phyloP scores from a whole-genome alignment of 2,113 vertebrate genomes.

The Dolichallabes microphthalmus region DNA sequence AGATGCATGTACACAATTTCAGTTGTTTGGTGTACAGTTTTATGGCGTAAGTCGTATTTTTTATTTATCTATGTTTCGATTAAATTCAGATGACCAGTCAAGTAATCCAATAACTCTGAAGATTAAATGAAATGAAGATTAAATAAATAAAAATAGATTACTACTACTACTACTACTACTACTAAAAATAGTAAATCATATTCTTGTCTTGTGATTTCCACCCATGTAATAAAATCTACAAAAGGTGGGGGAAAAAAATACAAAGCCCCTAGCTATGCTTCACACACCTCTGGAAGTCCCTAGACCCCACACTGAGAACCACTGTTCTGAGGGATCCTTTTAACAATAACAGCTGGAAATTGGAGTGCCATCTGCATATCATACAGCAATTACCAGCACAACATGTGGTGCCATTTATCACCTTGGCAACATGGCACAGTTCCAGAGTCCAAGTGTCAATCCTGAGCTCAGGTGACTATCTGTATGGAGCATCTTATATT shows the following conservation, averaged over 20 bases:
- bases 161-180: background rate
- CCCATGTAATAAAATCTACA: background rate
- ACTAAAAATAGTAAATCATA: background rate
- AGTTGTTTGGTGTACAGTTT: background rate
- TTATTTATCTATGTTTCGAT: background rate
- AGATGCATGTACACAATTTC: background rate
- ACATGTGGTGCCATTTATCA: constrained; percentile 22
- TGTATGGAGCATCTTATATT: background rate
- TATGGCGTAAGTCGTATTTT: background rate
- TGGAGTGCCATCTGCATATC: constrained; percentile 15
- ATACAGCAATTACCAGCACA: constrained; percentile 30
- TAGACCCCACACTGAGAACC: background rate
- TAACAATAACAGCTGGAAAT: constrained; percentile 25
- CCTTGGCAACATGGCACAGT: background rate
- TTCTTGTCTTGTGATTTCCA: background rate
- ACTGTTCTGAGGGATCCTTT: constrained; percentile 10
- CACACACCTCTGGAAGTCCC: background rate
- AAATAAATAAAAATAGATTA: background rate
- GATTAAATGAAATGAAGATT: background rate
- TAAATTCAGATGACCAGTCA: background rate
- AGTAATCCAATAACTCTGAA: background rate
- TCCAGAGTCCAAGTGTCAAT: background rate
- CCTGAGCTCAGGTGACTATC: background rate
- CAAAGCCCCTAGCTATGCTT: background rate
- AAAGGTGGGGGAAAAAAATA: background rate